Evolutionary conservation across 2,888 invertebrate genomes (phyloP).

Genomic region (Leuctra nigra): DNA sequence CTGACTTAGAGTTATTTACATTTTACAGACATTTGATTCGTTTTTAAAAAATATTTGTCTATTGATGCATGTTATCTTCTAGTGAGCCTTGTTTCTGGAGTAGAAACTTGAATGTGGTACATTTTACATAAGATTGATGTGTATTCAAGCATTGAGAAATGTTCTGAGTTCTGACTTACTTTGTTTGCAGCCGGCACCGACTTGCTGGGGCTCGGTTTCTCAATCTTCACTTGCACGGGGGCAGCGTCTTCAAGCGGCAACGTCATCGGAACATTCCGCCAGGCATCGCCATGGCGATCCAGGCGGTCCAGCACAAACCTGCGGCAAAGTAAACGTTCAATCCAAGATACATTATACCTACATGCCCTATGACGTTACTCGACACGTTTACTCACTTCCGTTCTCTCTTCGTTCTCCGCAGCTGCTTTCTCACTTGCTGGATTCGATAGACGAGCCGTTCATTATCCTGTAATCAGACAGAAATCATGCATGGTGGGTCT

Average conservation of each 20-base stretch:
- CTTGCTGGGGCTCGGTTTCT: not conserved
- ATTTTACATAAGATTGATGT: no score
- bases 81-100: no score
- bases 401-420: slow-evolving; percentile 59
- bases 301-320: slow-evolving; percentile 60
- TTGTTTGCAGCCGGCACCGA: not conserved
- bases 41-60: no score
- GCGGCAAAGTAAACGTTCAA: not conserved
- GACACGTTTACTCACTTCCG: slow-evolving; percentile 42
- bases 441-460: slow-evolving; percentile 63
- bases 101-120: no score
- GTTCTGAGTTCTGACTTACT: no score
- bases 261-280: slow-evolving; percentile 55
- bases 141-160: no score
- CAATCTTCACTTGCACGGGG: not conserved
- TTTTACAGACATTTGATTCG: no score
- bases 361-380: not conserved
- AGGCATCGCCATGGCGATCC: slow-evolving; percentile 63
- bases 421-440: slow-evolving; percentile 62
- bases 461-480: slow-evolving; percentile 50
- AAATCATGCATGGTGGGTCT: no score
- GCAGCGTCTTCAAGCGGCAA: slow-evolving; percentile 42
- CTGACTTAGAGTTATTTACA: no score
- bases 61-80: no score
- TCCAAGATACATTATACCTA: no score